phyloP scores from a whole-genome alignment of 2,113 vertebrate species.

The Triplophysa dalaica region DNA sequence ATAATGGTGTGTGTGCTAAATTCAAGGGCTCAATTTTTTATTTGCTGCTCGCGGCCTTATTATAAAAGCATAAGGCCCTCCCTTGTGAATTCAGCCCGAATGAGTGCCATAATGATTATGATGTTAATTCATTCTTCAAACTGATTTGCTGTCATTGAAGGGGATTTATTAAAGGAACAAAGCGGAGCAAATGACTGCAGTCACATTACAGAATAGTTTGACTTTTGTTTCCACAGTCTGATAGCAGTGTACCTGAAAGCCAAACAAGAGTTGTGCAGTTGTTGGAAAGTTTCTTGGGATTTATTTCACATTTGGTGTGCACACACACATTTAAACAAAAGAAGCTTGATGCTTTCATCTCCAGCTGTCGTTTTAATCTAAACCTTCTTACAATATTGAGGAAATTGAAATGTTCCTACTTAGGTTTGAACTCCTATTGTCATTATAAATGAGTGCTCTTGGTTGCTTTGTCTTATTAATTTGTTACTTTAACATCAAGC shows the following conservation, averaged over 20 bases:
- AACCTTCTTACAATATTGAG: too few relatives aligned
- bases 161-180: slow-evolving; percentile 39
- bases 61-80: slow-evolving; percentile 26
- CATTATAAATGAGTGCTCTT: too few relatives aligned
- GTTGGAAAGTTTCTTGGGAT: too few relatives aligned
- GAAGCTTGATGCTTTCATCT: too few relatives aligned
- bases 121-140: slow-evolving; percentile 40
- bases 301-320: neutral
- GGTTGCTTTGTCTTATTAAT: too few relatives aligned
- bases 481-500: too few relatives aligned
- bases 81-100: slow-evolving; percentile 48
- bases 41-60: slow-evolving; percentile 32
- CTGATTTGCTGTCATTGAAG: slow-evolving; percentile 35
- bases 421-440: too few relatives aligned
- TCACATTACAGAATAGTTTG: neutral
- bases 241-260: neutral
- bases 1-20: neutral
- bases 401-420: too few relatives aligned
- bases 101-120: slow-evolving; percentile 36
- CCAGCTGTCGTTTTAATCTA: too few relatives aligned
- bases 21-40: slow-evolving; percentile 25
- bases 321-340: too few relatives aligned
- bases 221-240: neutral
- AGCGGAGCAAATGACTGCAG: slow-evolving; percentile 10
- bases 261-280: too few relatives aligned